These are phyloP conservation scores for Machaerirhynchus nigripectus DNA, from an alignment of 2,113 vertebrate genomes.

Conservation along the genomic window DNA sequence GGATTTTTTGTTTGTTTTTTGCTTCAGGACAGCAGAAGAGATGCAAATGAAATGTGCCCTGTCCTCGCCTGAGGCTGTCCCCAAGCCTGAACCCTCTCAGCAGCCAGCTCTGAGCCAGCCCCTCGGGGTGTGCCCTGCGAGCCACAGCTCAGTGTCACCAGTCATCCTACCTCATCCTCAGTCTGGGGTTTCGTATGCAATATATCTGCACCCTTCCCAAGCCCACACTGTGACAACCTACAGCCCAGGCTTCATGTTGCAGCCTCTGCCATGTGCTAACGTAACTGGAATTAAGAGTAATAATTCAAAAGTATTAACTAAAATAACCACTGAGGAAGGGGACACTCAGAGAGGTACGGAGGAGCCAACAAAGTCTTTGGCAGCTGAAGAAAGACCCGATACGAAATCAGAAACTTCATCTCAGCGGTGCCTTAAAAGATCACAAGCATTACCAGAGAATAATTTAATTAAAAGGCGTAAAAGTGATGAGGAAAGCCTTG, in stretches of 20 bases:
- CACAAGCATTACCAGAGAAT: slow-evolving; percentile 42
- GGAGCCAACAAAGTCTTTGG: background rate
- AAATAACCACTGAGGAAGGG: slow-evolving; percentile 1
- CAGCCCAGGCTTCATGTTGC: slow-evolving; percentile 77
- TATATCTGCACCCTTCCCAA: slow-evolving; percentile 83
- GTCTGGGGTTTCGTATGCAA: slow-evolving; percentile 74
- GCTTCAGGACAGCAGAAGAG: slow-evolving; percentile 66
- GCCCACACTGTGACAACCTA: slow-evolving; percentile 70
- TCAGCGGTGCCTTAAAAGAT: slow-evolving; percentile 74
- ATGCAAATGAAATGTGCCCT: slow-evolving; percentile 3
- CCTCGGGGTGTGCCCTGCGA: slow-evolving; percentile 53
- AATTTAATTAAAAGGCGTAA: slow-evolving; percentile 76
- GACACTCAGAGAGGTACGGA: background rate
- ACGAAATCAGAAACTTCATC: slow-evolving; percentile 33
- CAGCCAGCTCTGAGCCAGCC: slow-evolving; percentile 59
- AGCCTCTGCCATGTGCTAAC: slow-evolving; percentile 79
- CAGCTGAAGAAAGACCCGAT: background rate
- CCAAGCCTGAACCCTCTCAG: slow-evolving; percentile 14
- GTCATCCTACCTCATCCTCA: slow-evolving; percentile 80
- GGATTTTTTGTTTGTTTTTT: background rate
- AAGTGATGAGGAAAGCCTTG: slow-evolving; percentile 38
- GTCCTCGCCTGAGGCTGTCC: background rate
- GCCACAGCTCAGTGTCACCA: slow-evolving; percentile 71
- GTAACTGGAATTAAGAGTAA: slow-evolving; percentile 42
- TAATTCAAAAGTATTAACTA: background rate